Base-by-base conservation (phyloP, 64 coral and sea anemone genomes). In the Actinia equina region DNA sequence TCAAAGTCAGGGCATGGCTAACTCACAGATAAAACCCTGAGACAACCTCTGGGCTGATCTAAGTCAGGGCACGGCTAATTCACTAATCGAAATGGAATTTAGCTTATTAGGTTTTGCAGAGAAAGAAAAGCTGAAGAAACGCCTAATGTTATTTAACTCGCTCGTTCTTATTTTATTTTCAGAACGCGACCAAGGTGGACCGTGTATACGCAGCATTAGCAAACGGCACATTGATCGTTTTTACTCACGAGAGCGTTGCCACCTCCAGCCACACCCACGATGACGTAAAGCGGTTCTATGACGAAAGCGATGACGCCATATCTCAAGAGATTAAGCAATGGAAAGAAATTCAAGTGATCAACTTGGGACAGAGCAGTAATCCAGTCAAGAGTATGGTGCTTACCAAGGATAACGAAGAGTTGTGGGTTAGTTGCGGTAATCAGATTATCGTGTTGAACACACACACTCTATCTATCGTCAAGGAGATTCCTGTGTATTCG, bases 191-290 rank as follows among this genome's bases (percentile, higher is more conserved):
- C 58, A 86, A 79, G 25, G 87, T 84, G 4, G 90, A 85, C 25
- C 56, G 64, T 69, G 89, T 98, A 15, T 98, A 89, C 53, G 96
- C 96, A 23, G 91, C 91, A 11, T 84, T 98, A 52, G 92, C 96
- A 0, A 98, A 98, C 25, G 96, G 96, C 59, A 94, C 84, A 18
- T 86, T 98, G 23, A 84, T 94, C 8, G 93, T 98, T 15, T 58
- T 98, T 37, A 53, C 93, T 49, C 83, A 77, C 20, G 42, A 53
- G 9, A 83, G 58, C 20, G 25, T 44, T 56, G 15, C 59, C 17
- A 83, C 46, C n/a, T 45, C 57, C 43, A 77, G 61, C n/a, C 86
- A 78, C 43, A 92, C 85, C 25, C 91, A 87, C 91, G 59, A 22
- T 83, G 88, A 92, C 22, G 87, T 99, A 59, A 93, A 84, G 18